Percentiles rank a stretch among this genome's conserved stretches.
These are phyloP conservation scores for Pachymerium ferrugineum DNA, from an alignment of 2,888 invertebrate species.

Conservation along the genomic window DNA sequence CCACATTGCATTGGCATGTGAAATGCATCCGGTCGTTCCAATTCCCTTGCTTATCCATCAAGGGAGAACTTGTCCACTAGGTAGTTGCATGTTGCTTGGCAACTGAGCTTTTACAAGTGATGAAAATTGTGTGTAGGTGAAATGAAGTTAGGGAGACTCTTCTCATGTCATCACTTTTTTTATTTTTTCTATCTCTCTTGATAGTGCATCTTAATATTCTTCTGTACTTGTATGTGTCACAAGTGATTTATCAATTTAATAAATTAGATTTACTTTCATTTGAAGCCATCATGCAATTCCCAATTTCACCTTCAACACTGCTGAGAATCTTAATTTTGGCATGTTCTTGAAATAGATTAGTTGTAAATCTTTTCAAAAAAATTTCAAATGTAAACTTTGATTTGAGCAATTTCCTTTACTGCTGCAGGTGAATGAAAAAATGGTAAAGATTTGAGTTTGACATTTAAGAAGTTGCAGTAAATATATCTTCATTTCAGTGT, in stretches of 20 bases:
- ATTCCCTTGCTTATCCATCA: constrained; percentile 2
- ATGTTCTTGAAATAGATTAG: not conserved
- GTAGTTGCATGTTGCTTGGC: constrained; percentile 1
- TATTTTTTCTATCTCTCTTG: not conserved
- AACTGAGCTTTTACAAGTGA: not conserved
- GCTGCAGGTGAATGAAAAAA: no score
- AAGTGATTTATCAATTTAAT: not conserved
- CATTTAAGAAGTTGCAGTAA: no score
- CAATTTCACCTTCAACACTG: not conserved
- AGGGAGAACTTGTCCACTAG: constrained; percentile 14
- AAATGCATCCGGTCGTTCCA: constrained; percentile 1
- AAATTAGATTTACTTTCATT: constrained; percentile 7
- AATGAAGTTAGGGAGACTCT: not conserved
- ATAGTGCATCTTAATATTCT: not conserved
- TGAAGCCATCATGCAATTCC: not conserved
- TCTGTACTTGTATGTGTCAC: not conserved
- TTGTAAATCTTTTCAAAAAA: not conserved
- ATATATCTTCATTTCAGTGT: no score
- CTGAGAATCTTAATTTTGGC: not conserved
- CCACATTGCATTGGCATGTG: not conserved
- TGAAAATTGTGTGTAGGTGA: not conserved
- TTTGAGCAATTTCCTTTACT: no score
- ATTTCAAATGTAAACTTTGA: not conserved
- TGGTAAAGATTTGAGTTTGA: no score
- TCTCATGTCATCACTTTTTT: not conserved